Evolutionary conservation across 1,140 invertebrate species (phyloP).

Genomic region (Plectrocnemia conspersa): DNA sequence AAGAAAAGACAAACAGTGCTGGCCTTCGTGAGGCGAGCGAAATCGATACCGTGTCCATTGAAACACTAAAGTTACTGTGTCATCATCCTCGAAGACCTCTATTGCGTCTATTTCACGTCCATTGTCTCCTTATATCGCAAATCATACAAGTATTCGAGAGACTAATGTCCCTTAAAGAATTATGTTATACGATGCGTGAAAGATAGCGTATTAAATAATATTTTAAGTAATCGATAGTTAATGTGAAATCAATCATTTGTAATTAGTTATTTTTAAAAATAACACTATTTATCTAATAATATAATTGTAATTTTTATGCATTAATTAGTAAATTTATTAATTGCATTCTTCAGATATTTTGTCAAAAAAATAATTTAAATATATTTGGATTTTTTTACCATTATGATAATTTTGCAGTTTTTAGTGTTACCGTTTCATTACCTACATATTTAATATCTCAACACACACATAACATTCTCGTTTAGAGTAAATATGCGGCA

Average conservation of each 20-base stretch:
- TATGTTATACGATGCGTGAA: too few species aligned
- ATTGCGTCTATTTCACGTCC: not conserved
- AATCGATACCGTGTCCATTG: conserved; percentile 43
- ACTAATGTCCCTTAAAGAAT: too few species aligned
- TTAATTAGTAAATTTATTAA: not conserved
- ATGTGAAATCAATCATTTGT: not conserved
- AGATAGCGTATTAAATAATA: too few species aligned
- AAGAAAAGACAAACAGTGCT: conserved; percentile 18
- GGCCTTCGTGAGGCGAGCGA: conserved; percentile 38
- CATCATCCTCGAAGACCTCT: not conserved
- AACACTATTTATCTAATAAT: not conserved
- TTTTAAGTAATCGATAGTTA: too few species aligned
- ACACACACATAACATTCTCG: too few species aligned
- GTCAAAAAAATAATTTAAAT: not conserved
- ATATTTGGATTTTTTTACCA: conserved; percentile 7
- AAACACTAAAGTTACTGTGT: conserved; percentile 40
- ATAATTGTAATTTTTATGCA: conserved; percentile 1
- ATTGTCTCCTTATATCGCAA: too few species aligned
- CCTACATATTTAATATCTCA: too few species aligned
- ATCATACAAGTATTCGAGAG: too few species aligned
- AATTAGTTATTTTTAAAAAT: not conserved
- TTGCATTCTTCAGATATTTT: not conserved
- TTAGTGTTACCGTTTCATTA: too few species aligned
- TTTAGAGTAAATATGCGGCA: too few species aligned
- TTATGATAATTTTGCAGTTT: too few species aligned